phyloP scores from a whole-genome alignment of 2,888 invertebrate genomes.

The Coleophora flavipennella region DNA sequence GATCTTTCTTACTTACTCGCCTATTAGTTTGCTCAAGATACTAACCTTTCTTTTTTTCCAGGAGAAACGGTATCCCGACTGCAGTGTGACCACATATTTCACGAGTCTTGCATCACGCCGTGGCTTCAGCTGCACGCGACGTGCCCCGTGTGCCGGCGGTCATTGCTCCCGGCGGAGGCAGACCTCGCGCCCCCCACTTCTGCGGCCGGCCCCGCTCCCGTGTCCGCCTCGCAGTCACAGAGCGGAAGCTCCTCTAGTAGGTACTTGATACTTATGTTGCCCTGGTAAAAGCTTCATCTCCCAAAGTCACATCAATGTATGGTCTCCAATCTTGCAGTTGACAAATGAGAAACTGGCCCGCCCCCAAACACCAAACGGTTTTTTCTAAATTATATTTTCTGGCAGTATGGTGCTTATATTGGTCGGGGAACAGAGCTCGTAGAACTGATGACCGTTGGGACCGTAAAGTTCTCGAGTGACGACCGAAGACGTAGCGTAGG shows the following conservation, averaged over 20 bases:
- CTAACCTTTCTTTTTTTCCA: slow-evolving; percentile 24
- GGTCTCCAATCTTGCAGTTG: not conserved
- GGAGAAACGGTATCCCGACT: slow-evolving; percentile 84
- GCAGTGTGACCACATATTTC: slow-evolving; percentile 92
- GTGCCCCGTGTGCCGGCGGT: slow-evolving; percentile 92
- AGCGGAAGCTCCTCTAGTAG: slow-evolving; percentile 6
- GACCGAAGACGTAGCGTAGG: too few relatives aligned
- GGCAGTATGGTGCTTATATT: too few relatives aligned
- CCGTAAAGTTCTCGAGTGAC: too few relatives aligned
- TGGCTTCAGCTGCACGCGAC: slow-evolving; percentile 98
- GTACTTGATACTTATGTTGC: not conserved
- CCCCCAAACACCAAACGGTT: too few relatives aligned
- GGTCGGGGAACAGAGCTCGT: too few relatives aligned
- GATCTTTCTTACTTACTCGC: too few relatives aligned
- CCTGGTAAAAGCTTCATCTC: not conserved
- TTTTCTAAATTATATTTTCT: too few relatives aligned
- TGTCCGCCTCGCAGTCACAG: slow-evolving; percentile 9
- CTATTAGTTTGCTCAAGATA: too few relatives aligned
- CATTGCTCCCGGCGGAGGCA: slow-evolving; percentile 29
- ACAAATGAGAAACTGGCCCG: not conserved
- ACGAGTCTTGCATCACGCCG: slow-evolving; percentile 92
- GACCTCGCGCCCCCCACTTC: slow-evolving; percentile 10
- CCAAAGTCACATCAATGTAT: not conserved
- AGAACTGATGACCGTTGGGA: too few relatives aligned
- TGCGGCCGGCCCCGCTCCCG: slow-evolving; percentile 5